A percentile compares a stretch with the other conserved stretches of the same genome.
These are phyloP conservation scores for Rugalucina vietnamica DNA, from an alignment of 2,888 invertebrate genomes.

Conservation along the genomic window DNA sequence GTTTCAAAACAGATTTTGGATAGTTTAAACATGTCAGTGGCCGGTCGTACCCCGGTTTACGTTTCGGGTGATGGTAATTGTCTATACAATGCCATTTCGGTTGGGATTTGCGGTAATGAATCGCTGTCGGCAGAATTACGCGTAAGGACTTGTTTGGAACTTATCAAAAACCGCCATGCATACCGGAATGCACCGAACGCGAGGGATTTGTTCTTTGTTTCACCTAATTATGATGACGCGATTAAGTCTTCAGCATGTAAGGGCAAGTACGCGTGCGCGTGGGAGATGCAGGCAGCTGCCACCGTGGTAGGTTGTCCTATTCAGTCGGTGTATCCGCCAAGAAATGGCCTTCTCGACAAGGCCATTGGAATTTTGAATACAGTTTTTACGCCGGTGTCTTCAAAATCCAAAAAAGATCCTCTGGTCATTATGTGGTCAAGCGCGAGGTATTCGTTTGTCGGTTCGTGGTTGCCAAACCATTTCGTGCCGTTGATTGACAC, in stretches of 20 bases:
- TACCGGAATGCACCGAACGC: not conserved
- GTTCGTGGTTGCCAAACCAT: constrained; percentile 3
- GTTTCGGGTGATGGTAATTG: not conserved
- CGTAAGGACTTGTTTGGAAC: constrained; percentile 3
- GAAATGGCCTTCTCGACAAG: not conserved
- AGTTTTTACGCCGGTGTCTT: not conserved
- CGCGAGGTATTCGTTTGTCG: not conserved
- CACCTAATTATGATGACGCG: not conserved
- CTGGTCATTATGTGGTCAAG: not conserved
- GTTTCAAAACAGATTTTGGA: not conserved
- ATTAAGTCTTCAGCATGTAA: not conserved
- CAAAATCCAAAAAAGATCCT: constrained; percentile 10
- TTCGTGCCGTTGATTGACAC: constrained; percentile 2
- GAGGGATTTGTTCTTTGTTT: not conserved
- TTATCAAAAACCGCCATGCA: not conserved
- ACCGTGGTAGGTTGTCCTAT: not conserved
- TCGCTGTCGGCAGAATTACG: not conserved
- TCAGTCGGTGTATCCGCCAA: not conserved
- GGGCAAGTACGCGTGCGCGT: not conserved
- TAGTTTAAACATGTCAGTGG: not conserved
- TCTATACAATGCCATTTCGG: not conserved
- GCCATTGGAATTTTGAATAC: not conserved
- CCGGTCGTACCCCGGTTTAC: not conserved
- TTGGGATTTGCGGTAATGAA: not conserved
- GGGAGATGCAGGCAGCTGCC: not conserved